Evolutionary conservation across 1,140 invertebrate genomes (phyloP), one percentile per base, ranked within the genome.

Genomic region (Brachionus koreanus): DNA sequence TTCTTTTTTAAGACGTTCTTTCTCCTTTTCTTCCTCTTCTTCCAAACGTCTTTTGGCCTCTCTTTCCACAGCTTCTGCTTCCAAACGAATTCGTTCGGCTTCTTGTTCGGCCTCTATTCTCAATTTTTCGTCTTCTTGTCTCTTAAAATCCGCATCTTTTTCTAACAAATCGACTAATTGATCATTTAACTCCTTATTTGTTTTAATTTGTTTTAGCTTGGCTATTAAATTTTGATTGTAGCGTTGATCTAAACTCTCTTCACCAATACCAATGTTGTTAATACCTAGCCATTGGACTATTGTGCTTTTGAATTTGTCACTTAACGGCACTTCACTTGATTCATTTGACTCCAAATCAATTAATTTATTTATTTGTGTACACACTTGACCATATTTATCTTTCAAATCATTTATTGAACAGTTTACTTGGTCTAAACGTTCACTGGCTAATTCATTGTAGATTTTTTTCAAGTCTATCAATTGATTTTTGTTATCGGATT

Each of bases 391-490:
- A 37, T 69, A 69, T 69, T n/a, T n/a, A n/a, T n/a, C n/a, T n/a
- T n/a, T n/a, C n/a, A n/a, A n/a, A n/a, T n/a, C n/a, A n/a, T n/a
- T n/a, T n/a, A n/a, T n/a, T n/a, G n/a, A n/a, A n/a, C 9, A n/a
- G 35, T 69, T 69, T 0, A 69, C 37, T 33, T 69, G 12, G 37
- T 42, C 16, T 16, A 69, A 39, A 19, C 37, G 65, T 16, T 69
- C 13, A 5, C 39, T 35, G 6, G 65, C 65, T 1, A 69, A 10
- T 69, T 69, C 35, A 9, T 16, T 69, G 9, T 69, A 69, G 16
- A 69, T 69, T 69, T 69, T 69, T 69, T 65, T 79, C 16, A 79
- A 42, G 29, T 79, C 76, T 35, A 57, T 42, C 0, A 61, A 37
- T 5, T 61, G 33, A 39, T 69, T 69, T 69, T 69, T 65, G 9